A percentile compares a stretch with the other conserved stretches of the same genome.
phyloP scores from a whole-genome alignment of 2,797 vertebrate genomes.

The Neomorphus geoffroyi region DNA sequence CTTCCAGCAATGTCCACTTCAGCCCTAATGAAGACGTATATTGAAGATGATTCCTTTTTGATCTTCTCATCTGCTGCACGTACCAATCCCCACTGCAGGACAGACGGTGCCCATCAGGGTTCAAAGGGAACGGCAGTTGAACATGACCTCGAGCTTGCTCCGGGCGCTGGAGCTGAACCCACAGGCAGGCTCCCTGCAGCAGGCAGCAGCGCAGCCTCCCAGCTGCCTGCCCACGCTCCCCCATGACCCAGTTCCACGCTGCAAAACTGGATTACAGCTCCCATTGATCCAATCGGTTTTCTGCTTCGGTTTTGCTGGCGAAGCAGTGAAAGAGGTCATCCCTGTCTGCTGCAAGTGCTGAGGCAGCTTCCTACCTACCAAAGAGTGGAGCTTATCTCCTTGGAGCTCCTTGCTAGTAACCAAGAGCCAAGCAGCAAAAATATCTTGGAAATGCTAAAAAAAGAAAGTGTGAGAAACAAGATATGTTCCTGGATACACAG shows the following conservation, averaged over 20 bases:
- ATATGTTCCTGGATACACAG: neutral
- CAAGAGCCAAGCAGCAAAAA: conserved; percentile 47
- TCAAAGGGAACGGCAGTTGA: neutral
- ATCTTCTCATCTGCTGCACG: neutral
- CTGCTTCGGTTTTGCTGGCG: neutral
- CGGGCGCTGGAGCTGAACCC: fast-evolving
- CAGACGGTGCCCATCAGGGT: neutral
- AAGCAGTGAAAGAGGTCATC: conserved; percentile 3
- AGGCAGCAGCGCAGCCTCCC: neutral
- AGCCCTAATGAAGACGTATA: neutral
- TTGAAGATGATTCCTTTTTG: neutral
- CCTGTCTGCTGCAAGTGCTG: neutral
- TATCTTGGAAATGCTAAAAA: conserved; percentile 27
- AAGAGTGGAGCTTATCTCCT: neutral
- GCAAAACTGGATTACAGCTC: neutral
- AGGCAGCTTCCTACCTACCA: conserved; percentile 6
- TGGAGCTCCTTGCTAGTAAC: conserved; percentile 27
- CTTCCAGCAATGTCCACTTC: neutral
- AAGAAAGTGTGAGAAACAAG: conserved; percentile 32
- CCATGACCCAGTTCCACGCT: neutral
- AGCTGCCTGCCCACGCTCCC: neutral
- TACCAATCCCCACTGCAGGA: fast-evolving
- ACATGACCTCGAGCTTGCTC: neutral
- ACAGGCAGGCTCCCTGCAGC: neutral
- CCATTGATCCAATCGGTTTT: conserved; percentile 29